Evolutionary conservation across 2,113 vertebrate species (phyloP).

Genomic region (Cepphus grylle): DNA sequence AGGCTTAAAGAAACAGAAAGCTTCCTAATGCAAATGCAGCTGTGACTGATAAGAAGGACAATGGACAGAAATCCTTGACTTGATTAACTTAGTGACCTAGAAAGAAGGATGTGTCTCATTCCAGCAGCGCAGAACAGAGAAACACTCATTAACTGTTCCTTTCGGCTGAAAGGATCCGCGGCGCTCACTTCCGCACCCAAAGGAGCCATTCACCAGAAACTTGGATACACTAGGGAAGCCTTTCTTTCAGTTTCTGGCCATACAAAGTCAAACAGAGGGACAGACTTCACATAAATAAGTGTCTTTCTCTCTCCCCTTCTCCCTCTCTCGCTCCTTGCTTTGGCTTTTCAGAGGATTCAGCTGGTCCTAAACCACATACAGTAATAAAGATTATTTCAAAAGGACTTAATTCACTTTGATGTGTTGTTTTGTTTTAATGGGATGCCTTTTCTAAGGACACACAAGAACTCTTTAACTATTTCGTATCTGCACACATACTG

Average conservation of each 20-base stretch:
- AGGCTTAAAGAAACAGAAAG: constrained; percentile 55
- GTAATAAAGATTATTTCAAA: constrained; percentile 49
- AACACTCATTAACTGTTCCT: constrained; percentile 61
- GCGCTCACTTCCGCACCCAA: constrained; percentile 52
- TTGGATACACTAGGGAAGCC: constrained; percentile 41
- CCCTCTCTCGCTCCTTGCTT: background rate
- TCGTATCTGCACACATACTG: background rate
- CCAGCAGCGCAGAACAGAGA: constrained; percentile 54
- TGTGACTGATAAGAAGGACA: constrained; percentile 67
- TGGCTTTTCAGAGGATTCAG: constrained; percentile 36
- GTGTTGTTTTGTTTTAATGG: constrained; percentile 31
- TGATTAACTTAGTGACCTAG: constrained; percentile 72
- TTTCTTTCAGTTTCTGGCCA: constrained; percentile 51
- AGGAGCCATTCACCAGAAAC: constrained; percentile 58
- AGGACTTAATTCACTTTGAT: constrained; percentile 40
- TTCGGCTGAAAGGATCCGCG: constrained; percentile 40
- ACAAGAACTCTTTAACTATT: background rate
- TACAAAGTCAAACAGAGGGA: constrained; percentile 45
- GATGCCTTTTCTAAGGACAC: background rate
- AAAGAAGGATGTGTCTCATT: constrained; percentile 66
- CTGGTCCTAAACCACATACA: constrained; percentile 34
- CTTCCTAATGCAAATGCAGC: constrained; percentile 59
- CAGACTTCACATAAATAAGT: constrained; percentile 45
- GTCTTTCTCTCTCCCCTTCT: constrained; percentile 4
- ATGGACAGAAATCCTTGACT: constrained; percentile 65